phyloP scores from a whole-genome alignment of 2,888 invertebrate genomes.

The Julus scandinavius region DNA sequence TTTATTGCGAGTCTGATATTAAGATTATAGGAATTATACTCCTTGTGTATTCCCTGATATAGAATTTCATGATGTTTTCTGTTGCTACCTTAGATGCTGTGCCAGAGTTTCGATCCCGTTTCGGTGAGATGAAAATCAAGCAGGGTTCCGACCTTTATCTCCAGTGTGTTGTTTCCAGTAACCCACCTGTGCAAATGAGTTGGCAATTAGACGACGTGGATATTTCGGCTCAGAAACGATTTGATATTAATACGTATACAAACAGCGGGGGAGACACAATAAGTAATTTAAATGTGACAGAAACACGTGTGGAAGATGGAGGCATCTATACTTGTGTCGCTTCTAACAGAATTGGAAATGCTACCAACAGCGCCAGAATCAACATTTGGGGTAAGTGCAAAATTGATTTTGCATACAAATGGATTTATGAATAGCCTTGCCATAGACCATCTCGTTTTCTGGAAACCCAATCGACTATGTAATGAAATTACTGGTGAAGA shows the following conservation, averaged over 20 bases:
- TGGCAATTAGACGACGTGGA: constrained; percentile 83
- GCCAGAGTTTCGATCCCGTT: constrained; percentile 72
- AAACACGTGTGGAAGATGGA: constrained; percentile 90
- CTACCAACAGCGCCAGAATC: constrained; percentile 84
- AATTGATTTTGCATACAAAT: constrained; percentile 43
- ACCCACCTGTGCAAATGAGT: constrained; percentile 91
- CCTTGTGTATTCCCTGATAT: too few species aligned
- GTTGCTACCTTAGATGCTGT: constrained; percentile 51
- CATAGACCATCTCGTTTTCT: background rate
- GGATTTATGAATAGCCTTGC: background rate
- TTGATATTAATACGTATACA: constrained; percentile 66
- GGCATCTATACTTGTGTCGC: constrained; percentile 91
- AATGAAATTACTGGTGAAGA: constrained; percentile 4
- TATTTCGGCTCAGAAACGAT: constrained; percentile 51
- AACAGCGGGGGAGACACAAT: constrained; percentile 77
- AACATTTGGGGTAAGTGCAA: constrained; percentile 73
- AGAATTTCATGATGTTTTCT: background rate
- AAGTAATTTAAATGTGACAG: constrained; percentile 89
- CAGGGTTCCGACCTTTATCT: constrained; percentile 89
- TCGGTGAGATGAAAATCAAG: constrained; percentile 88
- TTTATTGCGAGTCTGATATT: too few species aligned
- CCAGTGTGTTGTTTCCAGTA: constrained; percentile 92
- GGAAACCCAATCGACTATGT: background rate
- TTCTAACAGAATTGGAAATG: constrained; percentile 72
- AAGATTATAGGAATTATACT: too few species aligned